phyloP scores from a whole-genome alignment of 2,113 vertebrate genomes.

The Syngnathus floridae region DNA sequence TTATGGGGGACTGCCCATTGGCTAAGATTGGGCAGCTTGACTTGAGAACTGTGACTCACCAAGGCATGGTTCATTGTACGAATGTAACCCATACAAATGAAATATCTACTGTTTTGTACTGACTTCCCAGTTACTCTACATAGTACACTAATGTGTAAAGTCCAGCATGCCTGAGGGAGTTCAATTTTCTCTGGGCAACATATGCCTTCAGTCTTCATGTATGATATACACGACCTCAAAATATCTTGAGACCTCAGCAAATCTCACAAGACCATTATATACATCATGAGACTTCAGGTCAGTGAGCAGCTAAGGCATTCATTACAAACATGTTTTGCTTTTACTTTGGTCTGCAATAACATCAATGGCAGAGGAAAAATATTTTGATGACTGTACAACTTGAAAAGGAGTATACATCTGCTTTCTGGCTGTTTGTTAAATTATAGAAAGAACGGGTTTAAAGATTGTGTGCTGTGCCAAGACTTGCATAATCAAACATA shows the following conservation, averaged over 20 bases:
- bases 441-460: background rate
- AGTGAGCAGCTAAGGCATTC: background rate
- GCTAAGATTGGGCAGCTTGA: background rate
- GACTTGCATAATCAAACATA: background rate
- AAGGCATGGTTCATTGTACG: background rate
- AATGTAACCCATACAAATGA: conserved; percentile 14
- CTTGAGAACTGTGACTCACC: background rate
- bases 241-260: background rate
- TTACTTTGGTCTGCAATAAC: no score
- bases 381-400: no score
- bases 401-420: background rate
- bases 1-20: background rate
- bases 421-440: background rate
- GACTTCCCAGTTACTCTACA: background rate
- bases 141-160: conserved; percentile 8
- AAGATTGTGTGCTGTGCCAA: background rate
- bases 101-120: conserved; percentile 2
- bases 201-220: background rate
- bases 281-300: background rate
- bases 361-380: no score
- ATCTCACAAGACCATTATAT: background rate
- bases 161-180: background rate
- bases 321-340: background rate
- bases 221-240: no score
- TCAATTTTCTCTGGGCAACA: background rate